phyloP scores from a whole-genome alignment of 1,140 invertebrate species.

The Acromyrmex heyeri region DNA sequence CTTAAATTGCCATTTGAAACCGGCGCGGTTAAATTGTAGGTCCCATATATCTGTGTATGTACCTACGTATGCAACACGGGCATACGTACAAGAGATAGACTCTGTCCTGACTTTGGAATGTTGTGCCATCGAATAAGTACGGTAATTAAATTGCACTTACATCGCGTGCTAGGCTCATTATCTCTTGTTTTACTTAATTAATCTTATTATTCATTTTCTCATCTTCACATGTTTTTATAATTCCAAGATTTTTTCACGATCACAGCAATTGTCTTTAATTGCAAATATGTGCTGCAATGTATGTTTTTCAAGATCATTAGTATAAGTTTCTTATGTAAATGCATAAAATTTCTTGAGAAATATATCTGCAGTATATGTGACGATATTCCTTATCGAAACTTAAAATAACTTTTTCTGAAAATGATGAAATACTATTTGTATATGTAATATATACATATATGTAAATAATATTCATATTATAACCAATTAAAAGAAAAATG shows the following conservation, averaged over 20 bases:
- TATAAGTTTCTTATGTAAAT: neutral
- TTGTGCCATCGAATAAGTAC: no score
- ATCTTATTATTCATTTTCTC: neutral
- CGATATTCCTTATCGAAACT: neutral
- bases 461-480: neutral
- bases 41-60: no score
- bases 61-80: no score
- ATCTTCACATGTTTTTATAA: neutral
- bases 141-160: no score
- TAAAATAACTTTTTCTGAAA: neutral
- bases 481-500: neutral
- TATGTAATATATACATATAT: no score
- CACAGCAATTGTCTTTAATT: neutral
- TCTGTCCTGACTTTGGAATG: no score
- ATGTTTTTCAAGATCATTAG: conserved; percentile 2
- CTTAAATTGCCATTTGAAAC: no score
- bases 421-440: neutral
- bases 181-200: no score
- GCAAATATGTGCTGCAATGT: neutral
- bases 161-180: no score
- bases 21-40: no score
- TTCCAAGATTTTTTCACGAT: neutral
- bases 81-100: no score
- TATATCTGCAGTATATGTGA: neutral
- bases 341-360: neutral